These are phyloP conservation scores for Aldrovandia affinis DNA, from an alignment of 2,797 vertebrate species.

Conservation along the genomic window DNA sequence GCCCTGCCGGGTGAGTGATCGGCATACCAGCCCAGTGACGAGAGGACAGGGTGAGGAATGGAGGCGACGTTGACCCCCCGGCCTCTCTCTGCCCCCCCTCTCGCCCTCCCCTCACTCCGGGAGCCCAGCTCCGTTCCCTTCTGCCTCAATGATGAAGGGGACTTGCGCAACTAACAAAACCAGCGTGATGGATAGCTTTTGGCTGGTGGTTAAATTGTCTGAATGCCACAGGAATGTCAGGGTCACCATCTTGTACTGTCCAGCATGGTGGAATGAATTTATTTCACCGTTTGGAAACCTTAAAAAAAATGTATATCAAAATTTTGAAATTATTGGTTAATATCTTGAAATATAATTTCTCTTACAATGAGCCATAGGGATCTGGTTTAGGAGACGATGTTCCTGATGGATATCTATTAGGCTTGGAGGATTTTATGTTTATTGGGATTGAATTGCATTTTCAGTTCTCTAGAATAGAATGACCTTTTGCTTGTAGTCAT, in stretches of 20 bases:
- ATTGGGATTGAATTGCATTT: neutral
- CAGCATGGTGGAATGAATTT: neutral
- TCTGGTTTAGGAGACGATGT: neutral
- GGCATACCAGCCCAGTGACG: conserved; percentile 29
- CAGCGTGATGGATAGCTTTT: conserved; percentile 14
- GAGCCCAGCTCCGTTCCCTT: neutral
- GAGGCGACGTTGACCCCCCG: neutral
- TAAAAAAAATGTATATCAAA: neutral
- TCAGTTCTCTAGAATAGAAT: neutral
- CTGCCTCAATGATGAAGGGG: conserved; percentile 20
- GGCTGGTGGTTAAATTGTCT: conserved; percentile 19
- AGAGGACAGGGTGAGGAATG: conserved; percentile 19
- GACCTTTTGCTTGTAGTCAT: neutral
- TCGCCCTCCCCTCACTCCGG: neutral
- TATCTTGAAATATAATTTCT: neutral
- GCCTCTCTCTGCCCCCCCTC: neutral
- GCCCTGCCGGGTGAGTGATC: neutral
- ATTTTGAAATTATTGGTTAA: neutral
- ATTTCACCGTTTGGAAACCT: neutral
- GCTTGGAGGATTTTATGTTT: neutral
- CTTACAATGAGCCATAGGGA: neutral
- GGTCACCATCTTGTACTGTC: conserved; percentile 8
- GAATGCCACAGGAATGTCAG: conserved; percentile 12
- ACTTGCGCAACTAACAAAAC: neutral
- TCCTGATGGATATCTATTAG: neutral